phyloP scores from a whole-genome alignment of 2,113 vertebrate species.

The Mola mola region DNA sequence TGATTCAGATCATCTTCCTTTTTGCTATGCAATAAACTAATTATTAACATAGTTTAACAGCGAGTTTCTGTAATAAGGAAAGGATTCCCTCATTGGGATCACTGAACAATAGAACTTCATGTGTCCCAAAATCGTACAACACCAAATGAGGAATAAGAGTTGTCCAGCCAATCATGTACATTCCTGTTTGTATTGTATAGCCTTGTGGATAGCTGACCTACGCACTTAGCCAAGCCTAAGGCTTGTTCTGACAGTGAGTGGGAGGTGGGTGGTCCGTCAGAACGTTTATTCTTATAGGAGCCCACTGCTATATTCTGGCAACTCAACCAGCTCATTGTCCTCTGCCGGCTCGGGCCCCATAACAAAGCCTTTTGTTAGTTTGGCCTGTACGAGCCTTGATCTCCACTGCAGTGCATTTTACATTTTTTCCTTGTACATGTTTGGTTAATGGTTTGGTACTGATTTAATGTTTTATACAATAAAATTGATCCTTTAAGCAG shows the following conservation, averaged over 20 bases:
- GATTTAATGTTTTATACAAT: too few species aligned
- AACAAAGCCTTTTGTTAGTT: conserved; percentile 57
- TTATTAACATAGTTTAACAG: too few species aligned
- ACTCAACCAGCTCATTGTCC: conserved; percentile 69
- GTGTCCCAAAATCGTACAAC: neutral
- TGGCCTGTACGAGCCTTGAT: conserved; percentile 22
- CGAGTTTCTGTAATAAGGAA: too few species aligned
- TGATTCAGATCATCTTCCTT: conserved; percentile 1
- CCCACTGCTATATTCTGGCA: conserved; percentile 45
- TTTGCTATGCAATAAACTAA: too few species aligned
- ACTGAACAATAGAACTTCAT: neutral
- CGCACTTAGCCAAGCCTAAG: conserved; percentile 56
- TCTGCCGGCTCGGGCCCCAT: conserved; percentile 39
- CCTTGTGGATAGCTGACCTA: conserved; percentile 49
- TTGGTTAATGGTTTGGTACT: neutral
- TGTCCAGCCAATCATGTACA: too few species aligned
- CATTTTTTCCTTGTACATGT: neutral
- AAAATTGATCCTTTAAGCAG: too few species aligned
- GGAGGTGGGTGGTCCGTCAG: conserved; percentile 74
- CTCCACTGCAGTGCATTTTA: conserved; percentile 8
- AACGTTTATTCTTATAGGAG: conserved; percentile 68
- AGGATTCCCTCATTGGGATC: neutral
- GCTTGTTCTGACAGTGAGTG: conserved; percentile 66
- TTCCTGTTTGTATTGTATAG: conserved; percentile 25
- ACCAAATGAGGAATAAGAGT: too few species aligned